phyloP scores from a whole-genome alignment of 1,140 invertebrate species.

The Pseudomyrmex flavicornis region DNA sequence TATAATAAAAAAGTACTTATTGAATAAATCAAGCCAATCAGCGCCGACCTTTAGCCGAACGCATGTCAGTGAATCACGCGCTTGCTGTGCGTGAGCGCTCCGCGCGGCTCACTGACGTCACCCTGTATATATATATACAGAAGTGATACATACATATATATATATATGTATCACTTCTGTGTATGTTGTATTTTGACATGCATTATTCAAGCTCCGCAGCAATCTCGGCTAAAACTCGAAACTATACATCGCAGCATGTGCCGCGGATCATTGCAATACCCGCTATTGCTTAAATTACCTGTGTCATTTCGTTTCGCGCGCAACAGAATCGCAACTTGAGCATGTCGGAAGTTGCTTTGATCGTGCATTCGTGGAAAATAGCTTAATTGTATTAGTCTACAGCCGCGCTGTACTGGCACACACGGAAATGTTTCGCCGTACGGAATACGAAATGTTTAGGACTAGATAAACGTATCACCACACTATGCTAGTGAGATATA shows the following conservation, averaged over 20 bases:
- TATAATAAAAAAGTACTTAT: too few relatives aligned
- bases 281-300: not conserved
- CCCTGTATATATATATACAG: too few relatives aligned
- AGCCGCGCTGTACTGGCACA: not conserved
- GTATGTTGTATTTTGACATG: not conserved
- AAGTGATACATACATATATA: too few relatives aligned
- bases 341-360: conserved; percentile 41
- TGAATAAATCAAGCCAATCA: too few relatives aligned
- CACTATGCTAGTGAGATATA: too few relatives aligned
- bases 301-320: not conserved
- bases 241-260: not conserved
- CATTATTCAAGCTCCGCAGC: not conserved
- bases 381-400: conserved; percentile 35
- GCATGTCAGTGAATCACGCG: too few relatives aligned
- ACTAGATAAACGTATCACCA: not conserved
- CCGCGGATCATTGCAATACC: too few relatives aligned
- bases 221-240: not conserved
- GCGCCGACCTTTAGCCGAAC: too few relatives aligned
- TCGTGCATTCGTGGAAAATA: conserved; percentile 27
- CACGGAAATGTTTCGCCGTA: conserved; percentile 1
- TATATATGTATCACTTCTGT: too few relatives aligned
- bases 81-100: too few relatives aligned
- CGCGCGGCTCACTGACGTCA: too few relatives aligned
- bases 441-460: not conserved
- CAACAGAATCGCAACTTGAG: conserved; percentile 38